Percentiles rank a stretch among this genome's conserved stretches.
These are phyloP conservation scores for Notarius lentiginosus DNA, from an alignment of 2,113 vertebrate species.

Conservation along the genomic window DNA sequence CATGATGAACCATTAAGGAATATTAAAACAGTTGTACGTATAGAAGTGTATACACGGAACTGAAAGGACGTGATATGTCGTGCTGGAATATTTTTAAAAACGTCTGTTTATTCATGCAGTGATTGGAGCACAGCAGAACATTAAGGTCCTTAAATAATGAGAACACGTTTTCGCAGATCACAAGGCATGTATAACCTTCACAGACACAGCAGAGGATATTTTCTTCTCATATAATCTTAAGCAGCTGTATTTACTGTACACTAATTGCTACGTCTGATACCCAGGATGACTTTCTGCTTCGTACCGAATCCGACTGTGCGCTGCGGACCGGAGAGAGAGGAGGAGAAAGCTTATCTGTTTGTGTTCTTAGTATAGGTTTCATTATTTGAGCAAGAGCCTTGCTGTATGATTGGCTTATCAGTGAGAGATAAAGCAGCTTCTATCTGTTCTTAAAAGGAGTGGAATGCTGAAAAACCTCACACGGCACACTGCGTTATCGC, in stretches of 20 bases:
- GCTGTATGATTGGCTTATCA: conserved; percentile 44
- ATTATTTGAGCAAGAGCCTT: conserved; percentile 30
- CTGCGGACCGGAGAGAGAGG: background rate
- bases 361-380: conserved; percentile 1
- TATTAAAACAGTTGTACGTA: background rate
- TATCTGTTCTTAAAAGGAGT: conserved; percentile 43
- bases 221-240: background rate
- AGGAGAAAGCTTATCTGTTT: background rate
- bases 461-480: conserved; percentile 41
- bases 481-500: conserved; percentile 27
- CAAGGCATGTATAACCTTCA: conserved; percentile 12
- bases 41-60: background rate
- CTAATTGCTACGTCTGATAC: background rate
- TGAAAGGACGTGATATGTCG: background rate
- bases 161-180: background rate
- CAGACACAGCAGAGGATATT: conserved; percentile 8
- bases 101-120: background rate
- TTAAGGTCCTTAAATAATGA: background rate
- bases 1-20: background rate
- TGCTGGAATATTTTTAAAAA: background rate
- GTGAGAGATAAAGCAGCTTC: conserved; percentile 41
- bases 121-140: background rate
- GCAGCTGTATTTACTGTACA: conserved; percentile 10
- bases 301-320: background rate
- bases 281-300: background rate